Evolutionary conservation across 1,140 invertebrate genomes (phyloP).

Genomic region (Polypedilum pembai): DNA sequence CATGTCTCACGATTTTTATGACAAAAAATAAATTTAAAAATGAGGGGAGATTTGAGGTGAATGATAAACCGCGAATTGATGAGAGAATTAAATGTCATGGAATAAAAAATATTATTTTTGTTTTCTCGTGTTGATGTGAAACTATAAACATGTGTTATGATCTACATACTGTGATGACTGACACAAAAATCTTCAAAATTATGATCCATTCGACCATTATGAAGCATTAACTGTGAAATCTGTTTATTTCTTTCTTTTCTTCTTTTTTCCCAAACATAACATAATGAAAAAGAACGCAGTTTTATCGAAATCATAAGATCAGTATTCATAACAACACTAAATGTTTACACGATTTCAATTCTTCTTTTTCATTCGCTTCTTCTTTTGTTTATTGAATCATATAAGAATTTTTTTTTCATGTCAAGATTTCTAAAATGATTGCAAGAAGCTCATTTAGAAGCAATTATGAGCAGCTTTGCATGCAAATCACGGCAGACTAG

Average conservation of each 20-base stretch:
- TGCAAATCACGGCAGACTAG: background rate
- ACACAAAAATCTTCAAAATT: no score
- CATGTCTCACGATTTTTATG: slow-evolving; percentile 16
- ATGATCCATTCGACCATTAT: no score
- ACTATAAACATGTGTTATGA: no score
- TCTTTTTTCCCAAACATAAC: background rate
- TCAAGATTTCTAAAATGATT: background rate
- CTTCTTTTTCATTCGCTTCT: background rate
- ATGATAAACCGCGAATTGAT: background rate
- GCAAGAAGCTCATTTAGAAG: background rate
- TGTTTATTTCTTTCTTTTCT: no score
- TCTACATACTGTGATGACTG: no score
- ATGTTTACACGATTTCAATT: slow-evolving; percentile 9
- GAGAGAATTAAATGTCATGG: no score
- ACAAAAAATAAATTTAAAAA: background rate
- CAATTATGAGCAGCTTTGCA: background rate
- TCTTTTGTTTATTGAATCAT: background rate
- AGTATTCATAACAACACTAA: background rate
- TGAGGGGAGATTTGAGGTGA: background rate
- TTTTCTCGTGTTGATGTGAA: no score
- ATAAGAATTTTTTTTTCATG: background rate
- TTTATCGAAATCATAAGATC: slow-evolving; percentile 5
- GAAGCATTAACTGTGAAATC: no score
- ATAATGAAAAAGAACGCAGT: background rate
- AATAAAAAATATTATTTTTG: no score